These are phyloP conservation scores for Pristionchus maxplancki DNA, from an alignment of 2,888 invertebrate genomes.

Conservation along the genomic window DNA sequence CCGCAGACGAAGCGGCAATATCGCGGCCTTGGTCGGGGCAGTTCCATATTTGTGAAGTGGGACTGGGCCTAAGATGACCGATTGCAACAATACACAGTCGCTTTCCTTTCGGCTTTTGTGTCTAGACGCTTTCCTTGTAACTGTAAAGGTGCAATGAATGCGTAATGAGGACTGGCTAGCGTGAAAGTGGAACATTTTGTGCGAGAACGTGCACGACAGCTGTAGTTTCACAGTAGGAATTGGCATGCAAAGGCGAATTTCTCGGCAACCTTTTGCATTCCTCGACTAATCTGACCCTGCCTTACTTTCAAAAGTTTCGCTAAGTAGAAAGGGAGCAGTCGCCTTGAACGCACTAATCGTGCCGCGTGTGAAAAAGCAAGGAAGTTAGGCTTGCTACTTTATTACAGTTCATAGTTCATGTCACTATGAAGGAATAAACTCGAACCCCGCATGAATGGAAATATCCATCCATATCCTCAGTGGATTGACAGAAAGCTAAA, in stretches of 20 bases:
- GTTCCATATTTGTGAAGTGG: background rate
- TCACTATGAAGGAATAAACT: background rate
- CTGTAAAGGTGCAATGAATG: background rate
- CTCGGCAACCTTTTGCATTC: background rate
- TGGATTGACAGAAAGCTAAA: too few relatives aligned
- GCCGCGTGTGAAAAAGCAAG: background rate
- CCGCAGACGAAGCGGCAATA: background rate
- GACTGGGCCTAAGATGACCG: background rate
- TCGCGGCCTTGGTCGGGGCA: background rate
- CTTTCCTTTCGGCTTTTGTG: background rate
- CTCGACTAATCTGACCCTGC: background rate
- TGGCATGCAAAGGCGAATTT: background rate
- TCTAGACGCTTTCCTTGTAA: background rate
- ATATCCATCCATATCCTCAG: too few relatives aligned
- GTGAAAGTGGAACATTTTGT: background rate
- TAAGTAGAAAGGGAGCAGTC: background rate
- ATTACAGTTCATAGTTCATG: background rate
- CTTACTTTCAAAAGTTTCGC: constrained; percentile 19
- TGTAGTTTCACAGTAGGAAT: background rate
- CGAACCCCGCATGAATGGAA: too few relatives aligned
- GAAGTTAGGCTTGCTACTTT: background rate
- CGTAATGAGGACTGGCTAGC: background rate
- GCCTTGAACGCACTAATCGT: background rate
- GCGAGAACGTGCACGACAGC: background rate
- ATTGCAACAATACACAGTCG: background rate